phyloP scores from a whole-genome alignment of 2,113 vertebrate genomes.

The Neodontobutis hainanensis region DNA sequence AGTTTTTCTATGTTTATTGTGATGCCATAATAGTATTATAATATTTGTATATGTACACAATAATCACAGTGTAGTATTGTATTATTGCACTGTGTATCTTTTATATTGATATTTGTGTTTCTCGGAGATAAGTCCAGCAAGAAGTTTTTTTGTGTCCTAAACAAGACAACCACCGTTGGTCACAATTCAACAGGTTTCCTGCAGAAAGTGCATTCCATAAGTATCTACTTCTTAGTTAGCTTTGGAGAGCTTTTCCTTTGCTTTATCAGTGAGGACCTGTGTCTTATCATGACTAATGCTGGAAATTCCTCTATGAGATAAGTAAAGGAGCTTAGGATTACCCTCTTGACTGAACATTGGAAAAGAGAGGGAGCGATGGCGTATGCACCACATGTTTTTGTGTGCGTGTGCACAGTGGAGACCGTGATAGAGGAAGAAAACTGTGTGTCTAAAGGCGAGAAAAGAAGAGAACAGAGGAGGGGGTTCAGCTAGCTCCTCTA shows the following conservation, averaged over 20 bases:
- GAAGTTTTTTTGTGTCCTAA: background rate
- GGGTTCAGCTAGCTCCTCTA: constrained; percentile 72
- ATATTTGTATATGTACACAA: background rate
- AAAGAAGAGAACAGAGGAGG: constrained; percentile 55
- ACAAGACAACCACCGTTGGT: constrained; percentile 38
- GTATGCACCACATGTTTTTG: constrained; percentile 55
- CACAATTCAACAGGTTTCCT: constrained; percentile 47
- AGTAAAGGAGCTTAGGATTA: constrained; percentile 82
- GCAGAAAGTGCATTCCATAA: constrained; percentile 67
- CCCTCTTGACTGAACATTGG: constrained; percentile 77
- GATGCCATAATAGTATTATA: background rate
- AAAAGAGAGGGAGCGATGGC: constrained; percentile 59
- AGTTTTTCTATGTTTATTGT: background rate
- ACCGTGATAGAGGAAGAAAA: constrained; percentile 7
- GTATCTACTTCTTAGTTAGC: constrained; percentile 72
- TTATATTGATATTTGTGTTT: background rate
- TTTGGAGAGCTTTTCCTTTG: constrained; percentile 70
- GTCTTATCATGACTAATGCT: constrained; percentile 81
- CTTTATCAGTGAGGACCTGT: constrained; percentile 73
- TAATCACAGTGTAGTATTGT: background rate
- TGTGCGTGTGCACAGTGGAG: constrained; percentile 24
- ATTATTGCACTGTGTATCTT: background rate
- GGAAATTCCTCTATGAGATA: constrained; percentile 82
- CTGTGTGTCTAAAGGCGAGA: constrained; percentile 42
- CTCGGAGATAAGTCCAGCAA: background rate